These are phyloP conservation scores for Sipha maydis DNA, from an alignment of 2,888 invertebrate species.

Conservation along the genomic window DNA sequence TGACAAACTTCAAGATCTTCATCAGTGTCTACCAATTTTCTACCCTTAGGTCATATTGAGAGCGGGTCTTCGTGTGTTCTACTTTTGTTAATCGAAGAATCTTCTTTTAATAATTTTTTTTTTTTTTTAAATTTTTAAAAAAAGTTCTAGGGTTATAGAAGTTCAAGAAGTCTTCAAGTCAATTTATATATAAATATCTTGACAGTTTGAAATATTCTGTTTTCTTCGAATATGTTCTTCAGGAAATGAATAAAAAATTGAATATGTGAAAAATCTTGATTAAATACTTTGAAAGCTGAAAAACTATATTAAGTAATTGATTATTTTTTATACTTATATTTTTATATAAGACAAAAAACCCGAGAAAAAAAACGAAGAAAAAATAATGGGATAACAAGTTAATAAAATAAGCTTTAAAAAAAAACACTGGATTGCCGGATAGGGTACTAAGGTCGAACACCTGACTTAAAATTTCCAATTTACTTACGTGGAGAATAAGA, in stretches of 20 bases:
- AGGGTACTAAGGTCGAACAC: slow-evolving; percentile 50
- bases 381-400: slow-evolving; percentile 55
- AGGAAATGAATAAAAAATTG: slow-evolving; percentile 62
- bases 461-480: slow-evolving; percentile 54
- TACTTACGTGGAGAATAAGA: slow-evolving; percentile 85
- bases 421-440: slow-evolving; percentile 49
- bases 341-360: slow-evolving; percentile 36
- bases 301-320: slow-evolving; percentile 61
- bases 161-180: slow-evolving; percentile 61
- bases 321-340: slow-evolving; percentile 54
- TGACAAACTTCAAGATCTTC: slow-evolving; percentile 62
- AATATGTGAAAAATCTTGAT: slow-evolving; percentile 61
- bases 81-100: slow-evolving; percentile 54
- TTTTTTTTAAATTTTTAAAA: slow-evolving; percentile 28
- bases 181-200: slow-evolving; percentile 59
- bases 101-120: slow-evolving; percentile 53
- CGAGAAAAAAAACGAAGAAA: slow-evolving; percentile 45
- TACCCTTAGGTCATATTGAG: slow-evolving; percentile 59
- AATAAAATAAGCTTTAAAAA: slow-evolving; percentile 31
- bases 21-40: slow-evolving; percentile 61
- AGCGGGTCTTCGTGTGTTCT: slow-evolving; percentile 58
- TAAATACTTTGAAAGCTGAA: slow-evolving; percentile 61
- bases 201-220: slow-evolving; percentile 59
- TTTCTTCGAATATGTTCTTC: slow-evolving; percentile 61
- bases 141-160: slow-evolving; percentile 49